These are phyloP conservation scores for Tetramorium simillimum DNA, from an alignment of 1,140 invertebrate species.

Conservation along the genomic window DNA sequence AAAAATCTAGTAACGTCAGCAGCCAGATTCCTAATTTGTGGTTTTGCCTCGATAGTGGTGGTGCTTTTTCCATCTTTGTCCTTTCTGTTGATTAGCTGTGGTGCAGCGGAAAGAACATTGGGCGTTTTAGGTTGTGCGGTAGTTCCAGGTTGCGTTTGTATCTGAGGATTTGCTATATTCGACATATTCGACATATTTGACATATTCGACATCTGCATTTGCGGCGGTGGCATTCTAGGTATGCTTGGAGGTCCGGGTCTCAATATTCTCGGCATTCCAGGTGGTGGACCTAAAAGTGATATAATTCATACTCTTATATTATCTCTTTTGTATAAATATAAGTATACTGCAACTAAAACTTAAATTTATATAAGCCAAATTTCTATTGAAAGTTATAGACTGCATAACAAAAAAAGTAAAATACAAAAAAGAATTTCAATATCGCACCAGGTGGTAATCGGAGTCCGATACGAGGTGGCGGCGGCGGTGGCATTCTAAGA, in stretches of 20 bases:
- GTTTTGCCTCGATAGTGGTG: slow-evolving; percentile 96
- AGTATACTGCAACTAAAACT: background rate
- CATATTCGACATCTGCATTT: slow-evolving; percentile 81
- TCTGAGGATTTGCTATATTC: slow-evolving; percentile 77
- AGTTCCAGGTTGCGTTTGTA: slow-evolving; percentile 77
- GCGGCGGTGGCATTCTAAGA: slow-evolving; percentile 86
- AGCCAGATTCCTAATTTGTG: slow-evolving; percentile 97
- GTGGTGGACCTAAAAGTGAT: slow-evolving; percentile 82
- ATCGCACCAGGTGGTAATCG: slow-evolving; percentile 83
- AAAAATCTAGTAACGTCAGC: slow-evolving; percentile 98
- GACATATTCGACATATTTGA: slow-evolving; percentile 78
- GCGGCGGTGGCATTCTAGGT: slow-evolving; percentile 87
- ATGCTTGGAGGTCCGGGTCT: slow-evolving; percentile 85
- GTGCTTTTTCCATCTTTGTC: slow-evolving; percentile 88
- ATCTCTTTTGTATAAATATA: background rate
- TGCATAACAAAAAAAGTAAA: too few species aligned
- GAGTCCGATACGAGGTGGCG: slow-evolving; percentile 84
- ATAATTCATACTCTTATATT: slow-evolving; percentile 1
- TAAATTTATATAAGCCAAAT: background rate
- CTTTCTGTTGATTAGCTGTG: slow-evolving; percentile 91
- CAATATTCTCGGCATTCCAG: slow-evolving; percentile 87
- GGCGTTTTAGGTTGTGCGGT: slow-evolving; percentile 86
- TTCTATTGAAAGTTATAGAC: slow-evolving; percentile 23
- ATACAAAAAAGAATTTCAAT: slow-evolving; percentile 23
- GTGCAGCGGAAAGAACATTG: slow-evolving; percentile 93